These are phyloP conservation scores for Paragorgia papillata DNA, from an alignment of 92 coral and sea anemone genomes.

Conservation along the genomic window DNA sequence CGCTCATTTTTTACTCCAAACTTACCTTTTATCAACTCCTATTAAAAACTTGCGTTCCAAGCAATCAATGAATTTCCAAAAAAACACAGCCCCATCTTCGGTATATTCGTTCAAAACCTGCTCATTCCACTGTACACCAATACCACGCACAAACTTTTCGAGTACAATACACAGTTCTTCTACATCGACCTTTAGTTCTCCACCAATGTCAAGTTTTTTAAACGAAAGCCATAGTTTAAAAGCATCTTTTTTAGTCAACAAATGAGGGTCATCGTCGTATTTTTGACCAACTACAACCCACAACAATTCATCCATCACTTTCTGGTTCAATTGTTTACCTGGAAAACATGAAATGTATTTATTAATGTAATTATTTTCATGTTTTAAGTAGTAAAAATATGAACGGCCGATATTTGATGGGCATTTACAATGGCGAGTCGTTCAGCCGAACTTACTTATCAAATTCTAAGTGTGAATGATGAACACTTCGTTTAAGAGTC, in stretches of 20 bases:
- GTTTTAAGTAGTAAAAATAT: no score
- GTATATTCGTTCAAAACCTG: slow-evolving; percentile 62
- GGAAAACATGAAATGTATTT: slow-evolving; percentile 1
- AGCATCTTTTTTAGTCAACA: slow-evolving; percentile 69
- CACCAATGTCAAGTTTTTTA: slow-evolving; percentile 83
- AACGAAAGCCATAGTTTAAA: slow-evolving; percentile 84
- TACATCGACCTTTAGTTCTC: slow-evolving; percentile 72
- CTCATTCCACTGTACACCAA: slow-evolving; percentile 84
- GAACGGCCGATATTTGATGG: no score
- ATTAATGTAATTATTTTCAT: neutral
- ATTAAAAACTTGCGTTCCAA: slow-evolving; percentile 70
- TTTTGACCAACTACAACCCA: slow-evolving; percentile 90
- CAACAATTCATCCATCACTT: slow-evolving; percentile 66
- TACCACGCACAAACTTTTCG: slow-evolving; percentile 80
- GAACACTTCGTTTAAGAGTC: no score
- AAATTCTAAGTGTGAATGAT: no score
- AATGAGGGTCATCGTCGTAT: slow-evolving; percentile 67
- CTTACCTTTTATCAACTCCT: slow-evolving; percentile 76
- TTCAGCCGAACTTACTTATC: no score
- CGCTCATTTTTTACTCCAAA: no score
- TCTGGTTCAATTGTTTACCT: slow-evolving; percentile 52
- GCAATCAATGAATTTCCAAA: slow-evolving; percentile 91
- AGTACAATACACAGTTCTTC: slow-evolving; percentile 82
- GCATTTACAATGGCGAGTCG: neutral
- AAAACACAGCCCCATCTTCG: slow-evolving; percentile 65